Evolutionary conservation across 2,888 invertebrate species (phyloP).

Genomic region (Junonia oenone): DNA sequence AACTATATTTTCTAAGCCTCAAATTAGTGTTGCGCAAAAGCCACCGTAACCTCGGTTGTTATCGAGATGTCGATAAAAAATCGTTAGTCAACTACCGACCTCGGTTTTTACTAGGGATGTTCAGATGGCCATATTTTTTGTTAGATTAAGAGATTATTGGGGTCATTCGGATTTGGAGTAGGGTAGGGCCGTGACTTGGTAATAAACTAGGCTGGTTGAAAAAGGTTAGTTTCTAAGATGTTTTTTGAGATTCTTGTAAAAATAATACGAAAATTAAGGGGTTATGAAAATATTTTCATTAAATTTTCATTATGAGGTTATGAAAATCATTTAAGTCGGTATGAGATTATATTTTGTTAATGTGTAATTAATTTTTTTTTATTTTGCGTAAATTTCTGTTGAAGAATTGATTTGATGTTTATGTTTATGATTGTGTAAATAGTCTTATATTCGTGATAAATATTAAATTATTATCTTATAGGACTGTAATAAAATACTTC

Average conservation of each 20-base stretch:
- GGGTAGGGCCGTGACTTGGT: conserved; percentile 40
- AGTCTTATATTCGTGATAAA: too few species aligned
- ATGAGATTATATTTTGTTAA: conserved; percentile 46
- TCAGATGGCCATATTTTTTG: conserved; percentile 51
- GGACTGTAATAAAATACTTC: too few species aligned
- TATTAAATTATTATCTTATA: too few species aligned
- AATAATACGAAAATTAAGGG: too few species aligned
- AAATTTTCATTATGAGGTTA: too few species aligned
- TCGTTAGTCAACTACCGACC: conserved; percentile 45
- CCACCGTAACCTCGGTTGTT: conserved; percentile 39
- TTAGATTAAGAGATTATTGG: conserved; percentile 36
- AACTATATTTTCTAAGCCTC: conserved; percentile 10
- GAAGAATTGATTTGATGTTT: conserved; percentile 7
- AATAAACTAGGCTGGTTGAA: not conserved
- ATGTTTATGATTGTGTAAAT: too few species aligned
- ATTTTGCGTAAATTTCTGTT: conserved; percentile 9
- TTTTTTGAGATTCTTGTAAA: not conserved
- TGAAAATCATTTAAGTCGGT: conserved; percentile 60
- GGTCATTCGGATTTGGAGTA: conserved; percentile 44
- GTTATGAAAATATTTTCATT: too few species aligned
- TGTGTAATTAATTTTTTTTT: conserved; percentile 45
- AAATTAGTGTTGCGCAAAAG: conserved; percentile 36
- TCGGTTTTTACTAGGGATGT: conserved; percentile 55
- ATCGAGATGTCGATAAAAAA: conserved; percentile 39
- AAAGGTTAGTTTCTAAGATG: not conserved